Evolutionary conservation across 2,113 vertebrate genomes (phyloP), one percentile per base, ranked within the genome.

Genomic region (Sinocyclocheilus maitianheensis): DNA sequence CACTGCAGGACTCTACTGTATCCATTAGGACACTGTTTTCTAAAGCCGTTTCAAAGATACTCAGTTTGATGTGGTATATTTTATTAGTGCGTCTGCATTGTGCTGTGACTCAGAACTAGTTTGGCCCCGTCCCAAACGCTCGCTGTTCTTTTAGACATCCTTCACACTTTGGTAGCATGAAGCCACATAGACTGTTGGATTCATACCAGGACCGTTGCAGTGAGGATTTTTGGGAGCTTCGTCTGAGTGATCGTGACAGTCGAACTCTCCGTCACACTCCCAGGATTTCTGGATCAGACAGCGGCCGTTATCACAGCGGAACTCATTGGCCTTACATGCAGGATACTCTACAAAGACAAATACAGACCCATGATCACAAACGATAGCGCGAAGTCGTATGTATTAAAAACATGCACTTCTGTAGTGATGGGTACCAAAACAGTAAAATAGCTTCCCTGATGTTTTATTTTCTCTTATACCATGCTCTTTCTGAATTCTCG

Each of bases 201-300:
- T 87, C 79, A 8, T 77, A 99, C 98, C 97, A 91, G 96, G 87
- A 72, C 94, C 94, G 37, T 65, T 95, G 93, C 98, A 99, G 86
- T 89, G 96, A 0, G 95, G 95, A 89, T 99, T 99, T 90, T 95
- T 96, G 63, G 98, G 98, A 0, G 97, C 97, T 92, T 99, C 98
- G 0, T 99, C 98, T 0, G 98, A 99, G 46, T 94, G 96, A 91
- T 99, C 98, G 0, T 99, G 97, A 86, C 98, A 99, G 92, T 99
- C 98, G 0, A 97, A 98, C 60, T 98, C 97, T 0, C 98, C 97
- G 0, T 99, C 98, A 0, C 98, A 99, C 37, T 97, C 96, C 97
- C 97, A 98, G 40, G 96, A 95, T 53, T 93, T 94, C 88, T 97
- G 96, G 92, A 96, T 96, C 89, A 99, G 95, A 84, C 98, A 99